phyloP scores from a whole-genome alignment of 1,140 invertebrate genomes.

The Hormaphis cornu region DNA sequence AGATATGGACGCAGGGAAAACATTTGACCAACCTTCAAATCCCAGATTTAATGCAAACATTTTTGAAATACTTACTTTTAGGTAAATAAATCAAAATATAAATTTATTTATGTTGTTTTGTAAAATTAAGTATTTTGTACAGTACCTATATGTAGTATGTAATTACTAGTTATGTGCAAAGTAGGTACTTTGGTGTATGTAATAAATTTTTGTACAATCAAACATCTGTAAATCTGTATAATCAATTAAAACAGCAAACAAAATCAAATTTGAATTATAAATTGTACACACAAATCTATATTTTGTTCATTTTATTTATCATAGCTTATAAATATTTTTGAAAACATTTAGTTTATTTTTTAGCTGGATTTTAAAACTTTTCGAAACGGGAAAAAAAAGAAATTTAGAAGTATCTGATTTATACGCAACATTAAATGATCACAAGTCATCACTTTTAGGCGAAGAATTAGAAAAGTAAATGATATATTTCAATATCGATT shows the following conservation, averaged over 20 bases:
- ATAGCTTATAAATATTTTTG: background rate
- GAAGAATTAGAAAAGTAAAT: conserved; percentile 45
- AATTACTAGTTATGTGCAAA: background rate
- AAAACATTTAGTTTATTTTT: conserved; percentile 37
- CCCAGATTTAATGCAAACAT: conserved; percentile 48
- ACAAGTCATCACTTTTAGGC: conserved; percentile 49
- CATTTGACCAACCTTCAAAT: conserved; percentile 44
- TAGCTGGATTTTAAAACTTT: conserved; percentile 56
- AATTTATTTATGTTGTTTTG: background rate
- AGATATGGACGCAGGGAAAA: background rate
- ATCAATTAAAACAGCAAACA: no score
- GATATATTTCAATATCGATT: background rate
- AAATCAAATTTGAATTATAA: no score
- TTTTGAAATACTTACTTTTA: conserved; percentile 47
- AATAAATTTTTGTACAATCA: no score
- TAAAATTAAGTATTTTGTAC: no score
- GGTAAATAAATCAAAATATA: conserved; percentile 43
- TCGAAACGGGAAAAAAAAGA: conserved; percentile 54
- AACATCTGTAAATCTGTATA: no score
- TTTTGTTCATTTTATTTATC: no score
- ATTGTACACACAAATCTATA: no score
- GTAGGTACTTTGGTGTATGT: no score
- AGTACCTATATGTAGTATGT: no score
- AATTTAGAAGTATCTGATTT: conserved; percentile 60
- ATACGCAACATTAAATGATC: conserved; percentile 55